A percentile compares a stretch with the other conserved stretches of the same genome.
Evolutionary conservation across 2,888 invertebrate species (phyloP).

Genomic region (Parasteatoda lunata): DNA sequence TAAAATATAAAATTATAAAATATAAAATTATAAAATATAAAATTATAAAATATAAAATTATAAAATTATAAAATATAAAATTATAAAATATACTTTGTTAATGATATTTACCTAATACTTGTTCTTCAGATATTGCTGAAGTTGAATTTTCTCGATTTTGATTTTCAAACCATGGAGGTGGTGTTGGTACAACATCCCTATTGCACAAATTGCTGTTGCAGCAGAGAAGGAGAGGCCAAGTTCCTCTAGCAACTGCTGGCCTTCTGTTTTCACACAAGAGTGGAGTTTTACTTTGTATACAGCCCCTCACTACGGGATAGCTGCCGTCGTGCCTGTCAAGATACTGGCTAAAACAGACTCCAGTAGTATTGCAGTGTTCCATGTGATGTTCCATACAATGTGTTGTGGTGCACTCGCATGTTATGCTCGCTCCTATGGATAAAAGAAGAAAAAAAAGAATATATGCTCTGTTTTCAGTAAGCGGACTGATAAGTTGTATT

Average conservation of each 20-base stretch:
- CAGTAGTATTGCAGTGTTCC: conserved; percentile 73
- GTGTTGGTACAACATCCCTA: conserved; percentile 39
- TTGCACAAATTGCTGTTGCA: conserved; percentile 74
- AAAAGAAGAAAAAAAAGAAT: not conserved
- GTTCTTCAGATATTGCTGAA: not conserved
- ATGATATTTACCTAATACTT: not conserved
- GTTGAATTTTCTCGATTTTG: conserved; percentile 8
- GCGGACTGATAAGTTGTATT: too few relatives aligned
- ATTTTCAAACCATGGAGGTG: conserved; percentile 31
- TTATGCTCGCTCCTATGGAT: conserved; percentile 66
- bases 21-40: too few relatives aligned
- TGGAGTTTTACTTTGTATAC: conserved; percentile 74
- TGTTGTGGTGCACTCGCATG: conserved; percentile 74
- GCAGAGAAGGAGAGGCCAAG: conserved; percentile 75
- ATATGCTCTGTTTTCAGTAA: too few relatives aligned
- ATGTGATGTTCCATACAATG: conserved; percentile 72
- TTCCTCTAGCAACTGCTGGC: conserved; percentile 71
- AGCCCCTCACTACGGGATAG: conserved; percentile 73
- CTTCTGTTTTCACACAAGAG: conserved; percentile 75
- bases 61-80: too few relatives aligned
- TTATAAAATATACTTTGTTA: not conserved
- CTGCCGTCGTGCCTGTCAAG: conserved; percentile 71
- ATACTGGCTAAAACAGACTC: conserved; percentile 75
- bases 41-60: too few relatives aligned
- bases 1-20: not conserved